Conservation (phyloP, 2,113 vertebrate genomes). For the Rafetus swinhoei region DNA sequence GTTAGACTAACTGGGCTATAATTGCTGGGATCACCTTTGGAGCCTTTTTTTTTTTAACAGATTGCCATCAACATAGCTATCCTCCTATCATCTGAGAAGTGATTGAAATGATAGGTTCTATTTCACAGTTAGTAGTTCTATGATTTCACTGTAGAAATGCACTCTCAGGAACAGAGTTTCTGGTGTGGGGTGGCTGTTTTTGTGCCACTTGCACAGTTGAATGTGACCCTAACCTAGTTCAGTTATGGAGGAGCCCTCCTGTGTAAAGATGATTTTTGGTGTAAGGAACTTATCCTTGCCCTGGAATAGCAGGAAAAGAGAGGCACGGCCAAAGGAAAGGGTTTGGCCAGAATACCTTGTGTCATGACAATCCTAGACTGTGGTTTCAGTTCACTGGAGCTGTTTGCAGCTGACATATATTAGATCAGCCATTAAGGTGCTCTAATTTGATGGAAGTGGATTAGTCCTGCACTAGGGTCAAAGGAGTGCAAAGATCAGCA, state of each 20-base stretch:
- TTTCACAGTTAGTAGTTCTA: too few relatives aligned
- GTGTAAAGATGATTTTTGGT: constrained; percentile 43
- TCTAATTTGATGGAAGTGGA: neutral
- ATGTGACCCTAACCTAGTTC: constrained; percentile 58
- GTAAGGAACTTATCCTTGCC: neutral
- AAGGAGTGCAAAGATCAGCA: neutral
- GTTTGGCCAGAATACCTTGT: neutral
- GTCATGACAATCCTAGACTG: neutral
- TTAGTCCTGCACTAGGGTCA: neutral
- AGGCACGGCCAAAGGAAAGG: neutral
- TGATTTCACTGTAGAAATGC: neutral
- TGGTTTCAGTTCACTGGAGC: neutral
- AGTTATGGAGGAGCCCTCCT: constrained; percentile 15
- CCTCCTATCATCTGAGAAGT: too few relatives aligned
- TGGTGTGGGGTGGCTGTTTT: constrained; percentile 1
- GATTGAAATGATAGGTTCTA: too few relatives aligned
- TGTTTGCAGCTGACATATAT: neutral
- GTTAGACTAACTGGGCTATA: too few relatives aligned
- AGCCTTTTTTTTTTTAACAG: too few relatives aligned
- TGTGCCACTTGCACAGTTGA: neutral
- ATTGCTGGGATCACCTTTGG: too few relatives aligned
- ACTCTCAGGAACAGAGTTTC: constrained; percentile 22
- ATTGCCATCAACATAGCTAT: too few relatives aligned
- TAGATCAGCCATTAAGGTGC: neutral
- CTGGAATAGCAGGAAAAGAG: neutral